A percentile compares a stretch with the other conserved stretches of the same genome.
Evolutionary conservation across 2,797 vertebrate species (phyloP).

Genomic region (Bryconaethiops microstoma): DNA sequence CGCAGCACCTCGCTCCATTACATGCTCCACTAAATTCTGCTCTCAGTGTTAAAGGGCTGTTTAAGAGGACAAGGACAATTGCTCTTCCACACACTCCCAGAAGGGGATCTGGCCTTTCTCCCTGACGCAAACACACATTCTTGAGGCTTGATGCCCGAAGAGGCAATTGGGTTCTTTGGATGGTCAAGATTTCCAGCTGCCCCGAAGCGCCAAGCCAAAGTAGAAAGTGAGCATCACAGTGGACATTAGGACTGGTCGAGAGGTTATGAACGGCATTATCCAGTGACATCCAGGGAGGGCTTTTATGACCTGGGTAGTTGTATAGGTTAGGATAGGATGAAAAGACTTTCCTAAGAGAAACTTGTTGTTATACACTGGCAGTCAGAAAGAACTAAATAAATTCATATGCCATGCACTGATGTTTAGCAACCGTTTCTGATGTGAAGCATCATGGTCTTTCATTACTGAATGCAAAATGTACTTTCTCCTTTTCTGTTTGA

Average conservation of each 20-base stretch:
- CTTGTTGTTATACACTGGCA: too few species aligned
- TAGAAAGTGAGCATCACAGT: background rate
- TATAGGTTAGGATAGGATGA: background rate
- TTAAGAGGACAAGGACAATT: slow-evolving; percentile 57
- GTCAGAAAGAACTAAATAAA: too few species aligned
- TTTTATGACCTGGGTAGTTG: background rate
- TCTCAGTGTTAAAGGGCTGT: slow-evolving; percentile 54
- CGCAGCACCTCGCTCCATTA: slow-evolving; percentile 44
- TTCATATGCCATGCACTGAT: too few species aligned
- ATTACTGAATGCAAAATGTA: slow-evolving; percentile 3
- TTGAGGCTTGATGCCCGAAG: slow-evolving; percentile 39
- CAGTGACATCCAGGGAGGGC: background rate
- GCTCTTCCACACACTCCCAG: slow-evolving; percentile 44
- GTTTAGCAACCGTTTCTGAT: too few species aligned
- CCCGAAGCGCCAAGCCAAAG: slow-evolving; percentile 6
- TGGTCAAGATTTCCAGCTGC: slow-evolving; percentile 38
- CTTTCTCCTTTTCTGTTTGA: background rate
- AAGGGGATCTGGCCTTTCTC: slow-evolving; percentile 25
- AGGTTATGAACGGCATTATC: background rate
- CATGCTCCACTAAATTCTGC: slow-evolving; percentile 41
- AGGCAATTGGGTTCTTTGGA: slow-evolving; percentile 14
- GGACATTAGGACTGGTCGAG: background rate
- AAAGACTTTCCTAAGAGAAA: background rate
- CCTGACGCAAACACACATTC: slow-evolving; percentile 44
- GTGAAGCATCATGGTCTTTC: background rate